Base-by-base conservation (phyloP, 2,113 vertebrate species). In the Apodemus sylvaticus region DNA sequence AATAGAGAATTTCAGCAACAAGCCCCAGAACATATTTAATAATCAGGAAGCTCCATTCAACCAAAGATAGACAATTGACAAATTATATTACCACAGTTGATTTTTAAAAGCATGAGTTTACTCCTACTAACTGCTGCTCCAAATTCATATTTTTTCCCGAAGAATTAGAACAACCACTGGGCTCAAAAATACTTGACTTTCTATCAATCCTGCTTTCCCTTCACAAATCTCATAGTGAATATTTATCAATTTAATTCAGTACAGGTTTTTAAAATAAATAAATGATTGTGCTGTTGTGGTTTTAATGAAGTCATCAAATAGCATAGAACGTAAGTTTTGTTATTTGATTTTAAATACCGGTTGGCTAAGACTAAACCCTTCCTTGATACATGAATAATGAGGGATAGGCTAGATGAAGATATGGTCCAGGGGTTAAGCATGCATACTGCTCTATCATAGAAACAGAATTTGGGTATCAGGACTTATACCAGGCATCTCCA, bases 101-200 rank as follows among this genome's bases (percentile, higher is more conserved):
- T 95, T 96, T 97, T 96, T 86, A 95, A 97, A 97, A 93, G 81
- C 73, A 20, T 86, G 71, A 16, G 55, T 93, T 95, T 94, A 36
- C 26, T 96, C 48, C n/a, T 90, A 66, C 34, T 73, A 89, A 89
- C 74, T 66, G 31, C 51, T 17, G 20, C 58, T 96, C 86, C 89
- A 96, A 96, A 42, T 86, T n/a, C 66, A 45, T 89, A 16, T 68
- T 48, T 76, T 66, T 91, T 91, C 77, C 90, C 78, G 51, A 62
- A 92, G 73, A 97, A 87, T 58, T 60, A 17, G 48, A 76, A 70
- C 93, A 73, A 48, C 26, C 74, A 34, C 62, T 89, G n/a, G 42
- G 45, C 48, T 92, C 24, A 64, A 81, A 39, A 36, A 31, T 19
- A 42, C 76, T 68, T 83, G 88, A 58, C 24, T 89, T 94, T 82